A percentile compares a stretch with the other conserved stretches of the same genome.
Conservation (phyloP, 2,888 invertebrate genomes). For the Cephus rjabovi region DNA sequence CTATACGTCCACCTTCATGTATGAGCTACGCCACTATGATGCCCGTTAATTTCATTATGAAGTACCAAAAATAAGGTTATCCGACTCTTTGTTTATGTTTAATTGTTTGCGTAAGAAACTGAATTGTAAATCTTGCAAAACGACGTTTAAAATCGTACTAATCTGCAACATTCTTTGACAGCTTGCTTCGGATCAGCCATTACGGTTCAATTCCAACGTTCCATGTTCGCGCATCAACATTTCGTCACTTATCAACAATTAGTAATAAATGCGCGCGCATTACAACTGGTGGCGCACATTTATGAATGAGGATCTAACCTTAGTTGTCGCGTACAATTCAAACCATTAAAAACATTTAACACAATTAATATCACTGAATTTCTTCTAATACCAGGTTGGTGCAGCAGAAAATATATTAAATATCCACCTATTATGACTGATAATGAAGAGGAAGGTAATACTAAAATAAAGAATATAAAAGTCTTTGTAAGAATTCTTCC, state of each 20-base stretch:
- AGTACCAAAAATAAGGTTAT: neutral
- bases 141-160: neutral
- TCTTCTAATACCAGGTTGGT: neutral
- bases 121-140: constrained; percentile 8
- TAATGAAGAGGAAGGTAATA: constrained; percentile 14
- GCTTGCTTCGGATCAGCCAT: constrained; percentile 34
- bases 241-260: neutral
- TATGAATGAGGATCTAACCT: neutral
- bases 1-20: neutral
- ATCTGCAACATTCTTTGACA: constrained; percentile 40
- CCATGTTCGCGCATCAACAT: constrained; percentile 13
- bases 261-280: neutral
- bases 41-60: neutral
- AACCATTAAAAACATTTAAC: neutral
- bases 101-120: constrained; percentile 15
- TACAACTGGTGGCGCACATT: neutral
- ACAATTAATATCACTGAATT: neutral
- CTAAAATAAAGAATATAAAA: constrained; percentile 35
- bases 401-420: neutral
- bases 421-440: constrained; percentile 22
- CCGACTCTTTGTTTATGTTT: constrained; percentile 13
- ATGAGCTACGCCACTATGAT: neutral
- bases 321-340: neutral
- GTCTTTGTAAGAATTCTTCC: constrained; percentile 43
- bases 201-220: constrained; percentile 23